Conservation (phyloP, 1,140 invertebrate genomes). For the Mamestra configurata region DNA sequence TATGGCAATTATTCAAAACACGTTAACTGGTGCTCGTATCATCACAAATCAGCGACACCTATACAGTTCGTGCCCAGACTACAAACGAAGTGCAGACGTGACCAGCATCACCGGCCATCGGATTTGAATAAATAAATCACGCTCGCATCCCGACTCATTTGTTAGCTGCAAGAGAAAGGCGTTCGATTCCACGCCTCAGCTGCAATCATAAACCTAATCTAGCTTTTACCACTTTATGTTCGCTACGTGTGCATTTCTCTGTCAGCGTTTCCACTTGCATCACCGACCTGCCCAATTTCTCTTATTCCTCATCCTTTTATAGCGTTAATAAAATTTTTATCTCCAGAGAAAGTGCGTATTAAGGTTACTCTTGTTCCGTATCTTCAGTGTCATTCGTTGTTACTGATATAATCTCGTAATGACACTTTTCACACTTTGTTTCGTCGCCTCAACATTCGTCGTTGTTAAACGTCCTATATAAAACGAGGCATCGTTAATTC, state of each 20-base stretch:
- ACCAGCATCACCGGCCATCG: slow-evolving; percentile 73
- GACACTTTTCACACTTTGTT: slow-evolving; percentile 67
- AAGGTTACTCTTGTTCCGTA: slow-evolving; percentile 64
- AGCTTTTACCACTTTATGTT: slow-evolving; percentile 69
- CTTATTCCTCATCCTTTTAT: slow-evolving; percentile 57
- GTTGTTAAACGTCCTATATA: slow-evolving; percentile 2
- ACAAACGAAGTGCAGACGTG: slow-evolving; percentile 73
- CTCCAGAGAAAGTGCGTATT: slow-evolving; percentile 70
- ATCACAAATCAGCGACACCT: slow-evolving; percentile 74
- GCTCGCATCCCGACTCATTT: slow-evolving; percentile 75
- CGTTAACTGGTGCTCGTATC: slow-evolving; percentile 70
- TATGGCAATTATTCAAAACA: slow-evolving; percentile 58
- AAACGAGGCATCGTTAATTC: slow-evolving; percentile 60
- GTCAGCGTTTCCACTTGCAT: slow-evolving; percentile 36
- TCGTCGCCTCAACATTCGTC: slow-evolving; percentile 20
- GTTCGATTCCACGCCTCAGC: slow-evolving; percentile 73
- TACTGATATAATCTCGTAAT: slow-evolving; percentile 63
- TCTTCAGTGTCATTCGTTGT: slow-evolving; percentile 61
- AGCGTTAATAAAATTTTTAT: slow-evolving; percentile 71
- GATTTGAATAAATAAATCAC: slow-evolving; percentile 84
- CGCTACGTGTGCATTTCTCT: slow-evolving; percentile 59
- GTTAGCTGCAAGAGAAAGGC: slow-evolving; percentile 78
- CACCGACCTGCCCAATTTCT: slow-evolving; percentile 54
- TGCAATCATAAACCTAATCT: slow-evolving; percentile 72
- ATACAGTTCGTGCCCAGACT: slow-evolving; percentile 72